These are phyloP conservation scores for Galagoides demidoff DNA, from an alignment of 2,797 vertebrate species.

Conservation along the genomic window DNA sequence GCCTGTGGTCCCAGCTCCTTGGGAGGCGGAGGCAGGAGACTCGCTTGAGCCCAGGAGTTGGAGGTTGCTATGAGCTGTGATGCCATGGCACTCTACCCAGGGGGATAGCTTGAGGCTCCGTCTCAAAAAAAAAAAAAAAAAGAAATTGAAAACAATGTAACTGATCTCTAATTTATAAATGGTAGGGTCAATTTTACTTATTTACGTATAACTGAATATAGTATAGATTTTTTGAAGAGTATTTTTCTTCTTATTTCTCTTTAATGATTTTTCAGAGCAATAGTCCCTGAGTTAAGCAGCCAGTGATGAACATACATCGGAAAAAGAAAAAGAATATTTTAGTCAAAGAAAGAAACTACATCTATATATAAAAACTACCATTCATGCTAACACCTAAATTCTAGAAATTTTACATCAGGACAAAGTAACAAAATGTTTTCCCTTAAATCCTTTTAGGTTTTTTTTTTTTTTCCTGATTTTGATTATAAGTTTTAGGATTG, in stretches of 20 bases:
- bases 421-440: background rate
- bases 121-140: too few species aligned
- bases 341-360: background rate
- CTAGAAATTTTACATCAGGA: background rate
- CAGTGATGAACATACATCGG: background rate
- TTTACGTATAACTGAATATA: background rate
- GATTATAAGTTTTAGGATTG: background rate
- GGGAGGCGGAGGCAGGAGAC: too few species aligned
- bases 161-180: background rate
- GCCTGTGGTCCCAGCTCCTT: too few species aligned
- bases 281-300: background rate
- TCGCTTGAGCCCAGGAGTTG: too few species aligned
- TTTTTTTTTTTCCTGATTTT: background rate
- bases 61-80: too few species aligned
- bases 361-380: background rate
- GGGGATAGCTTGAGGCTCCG: too few species aligned
- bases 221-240: background rate
- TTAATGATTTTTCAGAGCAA: background rate
- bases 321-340: background rate
- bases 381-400: background rate
- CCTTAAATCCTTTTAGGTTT: background rate
- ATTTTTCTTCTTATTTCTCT: slow-evolving; percentile 6
- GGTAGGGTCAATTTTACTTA: background rate
- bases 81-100: too few species aligned
- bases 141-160: slow-evolving; percentile 1